These are phyloP conservation scores for Drosophila paranaensis DNA, from an alignment of 2,888 invertebrate genomes.

Conservation along the genomic window DNA sequence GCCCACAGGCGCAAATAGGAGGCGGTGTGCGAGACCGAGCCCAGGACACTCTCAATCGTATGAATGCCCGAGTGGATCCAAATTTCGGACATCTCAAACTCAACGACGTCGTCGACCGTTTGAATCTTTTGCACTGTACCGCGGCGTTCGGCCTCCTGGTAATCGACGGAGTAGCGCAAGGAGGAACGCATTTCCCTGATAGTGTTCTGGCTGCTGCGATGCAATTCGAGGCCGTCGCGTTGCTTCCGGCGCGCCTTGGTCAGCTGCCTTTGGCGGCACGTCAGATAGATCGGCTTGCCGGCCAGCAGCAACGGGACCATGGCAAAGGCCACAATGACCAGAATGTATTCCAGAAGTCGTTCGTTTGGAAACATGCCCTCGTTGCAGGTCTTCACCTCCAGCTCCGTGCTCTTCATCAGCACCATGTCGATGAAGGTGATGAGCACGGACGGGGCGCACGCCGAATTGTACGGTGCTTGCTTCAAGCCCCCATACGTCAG, in stretches of 20 bases:
- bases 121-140: conserved; percentile 24
- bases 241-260: conserved; percentile 6
- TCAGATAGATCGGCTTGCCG: conserved; percentile 92
- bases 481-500: conserved; percentile 87
- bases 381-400: conserved; percentile 84
- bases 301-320: conserved; percentile 96
- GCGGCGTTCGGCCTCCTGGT: conserved; percentile 69
- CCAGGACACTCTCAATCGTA: conserved; percentile 87
- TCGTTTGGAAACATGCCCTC: conserved; percentile 89
- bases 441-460: conserved; percentile 90
- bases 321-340: conserved; percentile 91
- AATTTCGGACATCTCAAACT: conserved; percentile 67
- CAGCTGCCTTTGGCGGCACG: conserved; percentile 85
- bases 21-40: conserved; percentile 98
- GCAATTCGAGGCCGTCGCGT: conserved; percentile 24
- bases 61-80: conserved; percentile 86
- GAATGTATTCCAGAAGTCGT: conserved; percentile 88
- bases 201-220: conserved; percentile 40
- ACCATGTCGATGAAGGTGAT: conserved; percentile 93
- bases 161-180: conserved; percentile 56
- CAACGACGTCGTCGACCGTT: conserved; percentile 30
- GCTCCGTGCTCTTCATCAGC: conserved; percentile 86
- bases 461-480: conserved; percentile 80
- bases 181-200: conserved; percentile 56
- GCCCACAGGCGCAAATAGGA: conserved; percentile 99